Evolutionary conservation across 2,113 vertebrate species (phyloP).

Genomic region (Mola mola): DNA sequence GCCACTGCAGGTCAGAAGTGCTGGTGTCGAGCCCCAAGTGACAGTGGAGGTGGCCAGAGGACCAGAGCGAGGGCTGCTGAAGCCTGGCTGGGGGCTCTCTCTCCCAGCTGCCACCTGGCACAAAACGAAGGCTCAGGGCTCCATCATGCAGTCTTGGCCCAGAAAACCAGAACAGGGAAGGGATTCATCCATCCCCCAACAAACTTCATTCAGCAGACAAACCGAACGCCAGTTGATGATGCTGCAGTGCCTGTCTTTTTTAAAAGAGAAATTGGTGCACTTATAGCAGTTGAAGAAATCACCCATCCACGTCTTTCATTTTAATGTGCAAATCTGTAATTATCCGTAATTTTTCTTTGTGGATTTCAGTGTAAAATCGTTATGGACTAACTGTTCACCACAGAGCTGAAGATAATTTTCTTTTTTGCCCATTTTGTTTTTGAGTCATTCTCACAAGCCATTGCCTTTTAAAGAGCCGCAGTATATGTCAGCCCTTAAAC

Average conservation of each 20-base stretch:
- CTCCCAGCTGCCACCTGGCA: slow-evolving; percentile 85
- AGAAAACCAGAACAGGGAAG: slow-evolving; percentile 77
- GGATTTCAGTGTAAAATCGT: slow-evolving; percentile 48
- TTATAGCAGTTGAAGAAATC: slow-evolving; percentile 44
- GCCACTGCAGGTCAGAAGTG: slow-evolving; percentile 50
- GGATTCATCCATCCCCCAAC: slow-evolving; percentile 80
- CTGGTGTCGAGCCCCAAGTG: slow-evolving; percentile 55
- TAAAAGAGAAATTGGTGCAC: slow-evolving; percentile 47
- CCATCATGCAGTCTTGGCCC: slow-evolving; percentile 72
- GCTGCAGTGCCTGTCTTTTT: slow-evolving; percentile 46
- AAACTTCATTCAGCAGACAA: slow-evolving; percentile 74
- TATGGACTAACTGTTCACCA: slow-evolving; percentile 6
- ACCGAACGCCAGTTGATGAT: slow-evolving; percentile 70
- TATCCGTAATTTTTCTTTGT: slow-evolving; percentile 38
- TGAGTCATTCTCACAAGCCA: slow-evolving; percentile 35
- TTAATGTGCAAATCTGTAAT: slow-evolving; percentile 27
- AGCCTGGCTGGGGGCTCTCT: slow-evolving; percentile 75
- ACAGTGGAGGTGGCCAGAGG: slow-evolving; percentile 62
- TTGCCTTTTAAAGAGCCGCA: slow-evolving; percentile 35
- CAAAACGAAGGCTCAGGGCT: slow-evolving; percentile 63
- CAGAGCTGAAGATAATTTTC: slow-evolving; percentile 15
- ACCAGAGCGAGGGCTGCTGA: slow-evolving; percentile 58
- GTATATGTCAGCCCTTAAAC: slow-evolving; percentile 36
- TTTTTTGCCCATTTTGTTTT: slow-evolving; percentile 44
- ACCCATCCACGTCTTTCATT: slow-evolving; percentile 39